These are phyloP conservation scores for Agelas oroides DNA, from an alignment of 37 sponge, comb jelly and placozoan species.

Conservation along the genomic window DNA sequence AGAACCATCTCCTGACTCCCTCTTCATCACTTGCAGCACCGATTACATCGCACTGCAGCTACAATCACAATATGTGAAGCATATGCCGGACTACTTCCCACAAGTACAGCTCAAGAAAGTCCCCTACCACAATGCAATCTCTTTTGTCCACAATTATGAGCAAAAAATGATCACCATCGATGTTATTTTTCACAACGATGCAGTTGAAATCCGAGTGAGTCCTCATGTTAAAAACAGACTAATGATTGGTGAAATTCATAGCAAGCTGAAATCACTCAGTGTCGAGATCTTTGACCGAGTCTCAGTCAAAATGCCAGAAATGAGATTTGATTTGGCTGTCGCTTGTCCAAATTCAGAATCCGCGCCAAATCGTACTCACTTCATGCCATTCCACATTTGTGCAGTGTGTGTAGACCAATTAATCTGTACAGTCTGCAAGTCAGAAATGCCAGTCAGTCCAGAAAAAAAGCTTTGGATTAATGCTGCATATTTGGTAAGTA, in stretches of 20 bases:
- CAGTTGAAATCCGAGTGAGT: background rate
- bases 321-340: background rate
- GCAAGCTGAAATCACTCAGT: background rate
- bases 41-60: background rate
- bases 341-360: background rate
- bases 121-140: background rate
- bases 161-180: background rate
- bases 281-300: background rate
- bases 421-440: background rate
- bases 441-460: background rate
- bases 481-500: no score
- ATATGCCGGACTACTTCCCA: background rate
- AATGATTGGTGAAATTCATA: background rate
- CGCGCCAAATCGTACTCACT: background rate
- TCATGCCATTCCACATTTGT: background rate
- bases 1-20: background rate
- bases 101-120: background rate
- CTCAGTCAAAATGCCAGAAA: background rate
- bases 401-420: background rate
- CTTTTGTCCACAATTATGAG: background rate
- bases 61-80: background rate
- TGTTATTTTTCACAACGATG: background rate
- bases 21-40: background rate
- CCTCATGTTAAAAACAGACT: no score
- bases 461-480: no score